Conservation (phyloP, 2,888 invertebrate genomes). For the Cheilosia variabilis region DNA sequence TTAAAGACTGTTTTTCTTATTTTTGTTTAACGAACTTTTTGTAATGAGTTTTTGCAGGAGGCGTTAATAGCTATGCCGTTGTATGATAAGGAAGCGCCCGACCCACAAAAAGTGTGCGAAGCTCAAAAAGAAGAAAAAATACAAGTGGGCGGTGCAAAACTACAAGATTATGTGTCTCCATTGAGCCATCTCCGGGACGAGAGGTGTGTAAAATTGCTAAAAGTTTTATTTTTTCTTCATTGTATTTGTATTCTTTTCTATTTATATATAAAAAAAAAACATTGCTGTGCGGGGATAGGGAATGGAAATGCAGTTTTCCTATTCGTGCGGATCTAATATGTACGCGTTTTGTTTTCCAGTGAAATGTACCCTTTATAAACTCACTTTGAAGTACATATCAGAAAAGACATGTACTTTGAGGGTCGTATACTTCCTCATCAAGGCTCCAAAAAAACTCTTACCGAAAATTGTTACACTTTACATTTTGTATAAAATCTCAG, state of each 20-base stretch:
- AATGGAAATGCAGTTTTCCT: no score
- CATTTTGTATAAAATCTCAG: conserved; percentile 3
- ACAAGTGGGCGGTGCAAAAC: conserved; percentile 50
- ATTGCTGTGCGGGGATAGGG: conserved; percentile 40
- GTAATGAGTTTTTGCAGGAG: conserved; percentile 74
- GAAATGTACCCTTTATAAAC: no score
- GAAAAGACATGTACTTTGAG: no score
- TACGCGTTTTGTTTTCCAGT: no score
- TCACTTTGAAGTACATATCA: no score
- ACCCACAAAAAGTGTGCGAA: conserved; percentile 4
- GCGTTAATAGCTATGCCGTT: conserved; percentile 41
- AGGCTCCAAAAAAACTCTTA: no score
- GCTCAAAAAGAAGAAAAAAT: conserved; percentile 4
- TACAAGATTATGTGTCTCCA: conserved; percentile 68
- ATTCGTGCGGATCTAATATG: no score
- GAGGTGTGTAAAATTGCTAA: conserved; percentile 60
- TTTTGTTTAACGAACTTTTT: conserved; percentile 44
- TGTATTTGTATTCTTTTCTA: conserved; percentile 5
- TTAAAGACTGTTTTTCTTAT: conserved; percentile 16
- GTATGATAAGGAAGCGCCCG: conserved; percentile 26
- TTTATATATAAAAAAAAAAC: not conserved
- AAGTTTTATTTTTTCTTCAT: conserved; percentile 9
- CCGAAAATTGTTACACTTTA: not conserved
- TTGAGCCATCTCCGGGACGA: conserved; percentile 53
- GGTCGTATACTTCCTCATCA: no score